A percentile compares a stretch with the other conserved stretches of the same genome.
Conservation (phyloP, 92 coral and sea anemone genomes). For the Phenganax subtilis region DNA sequence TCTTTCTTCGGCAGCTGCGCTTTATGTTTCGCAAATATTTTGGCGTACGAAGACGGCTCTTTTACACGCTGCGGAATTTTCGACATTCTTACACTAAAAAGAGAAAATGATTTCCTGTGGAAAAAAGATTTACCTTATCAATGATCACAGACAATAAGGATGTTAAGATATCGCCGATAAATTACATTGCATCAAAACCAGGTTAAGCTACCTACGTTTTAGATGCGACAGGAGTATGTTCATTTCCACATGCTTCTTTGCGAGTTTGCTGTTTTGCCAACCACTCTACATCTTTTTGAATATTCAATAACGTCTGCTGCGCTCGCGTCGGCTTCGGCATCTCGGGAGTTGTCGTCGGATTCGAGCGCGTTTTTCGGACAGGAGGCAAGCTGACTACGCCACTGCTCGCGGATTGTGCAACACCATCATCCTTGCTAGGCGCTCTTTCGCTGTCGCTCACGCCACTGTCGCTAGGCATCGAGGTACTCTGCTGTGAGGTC, state of each 20-base stretch:
- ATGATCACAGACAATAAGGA: not conserved
- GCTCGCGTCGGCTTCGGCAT: slow-evolving; percentile 18
- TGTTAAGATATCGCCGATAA: not conserved
- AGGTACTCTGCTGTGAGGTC: not conserved
- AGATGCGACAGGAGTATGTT: not conserved
- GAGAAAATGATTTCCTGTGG: not conserved
- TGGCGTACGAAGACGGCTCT: slow-evolving; percentile 67
- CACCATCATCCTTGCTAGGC: slow-evolving; percentile 3
- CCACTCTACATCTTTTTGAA: slow-evolving; percentile 40
- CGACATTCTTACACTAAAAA: slow-evolving; percentile 26
- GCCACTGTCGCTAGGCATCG: slow-evolving; percentile 25
- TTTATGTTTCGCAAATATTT: slow-evolving; percentile 71
- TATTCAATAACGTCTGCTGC: slow-evolving; percentile 28
- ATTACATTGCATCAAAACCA: not conserved
- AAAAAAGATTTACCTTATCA: slow-evolving; percentile 7
- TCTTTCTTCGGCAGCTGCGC: slow-evolving; percentile 59
- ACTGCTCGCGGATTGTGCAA: slow-evolving; percentile 24
- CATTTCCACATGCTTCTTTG: slow-evolving; percentile 4
- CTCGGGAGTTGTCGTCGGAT: slow-evolving; percentile 26
- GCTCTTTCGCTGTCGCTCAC: slow-evolving; percentile 4
- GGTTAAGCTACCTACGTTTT: not conserved
- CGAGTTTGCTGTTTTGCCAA: slow-evolving; percentile 26
- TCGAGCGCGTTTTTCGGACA: slow-evolving; percentile 34
- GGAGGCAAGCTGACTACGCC: slow-evolving; percentile 36
- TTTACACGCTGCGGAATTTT: slow-evolving; percentile 33